Percentiles rank a stretch among this genome's conserved stretches.
These are phyloP conservation scores for Micronycteris hirsuta DNA, from an alignment of 2,113 vertebrate species.

Conservation along the genomic window DNA sequence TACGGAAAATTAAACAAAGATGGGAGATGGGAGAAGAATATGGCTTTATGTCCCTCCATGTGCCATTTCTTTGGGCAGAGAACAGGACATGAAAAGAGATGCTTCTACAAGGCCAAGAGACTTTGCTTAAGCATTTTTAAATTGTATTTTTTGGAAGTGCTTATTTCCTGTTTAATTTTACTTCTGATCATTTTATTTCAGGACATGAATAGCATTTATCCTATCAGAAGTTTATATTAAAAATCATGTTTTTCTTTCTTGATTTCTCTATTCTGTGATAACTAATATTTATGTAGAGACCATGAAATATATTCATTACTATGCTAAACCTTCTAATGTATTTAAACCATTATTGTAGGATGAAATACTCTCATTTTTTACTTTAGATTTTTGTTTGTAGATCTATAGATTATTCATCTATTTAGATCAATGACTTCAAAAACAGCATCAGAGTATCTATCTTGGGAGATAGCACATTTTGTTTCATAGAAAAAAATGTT, in stretches of 20 bases:
- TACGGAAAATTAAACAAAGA: background rate
- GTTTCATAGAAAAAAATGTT: background rate
- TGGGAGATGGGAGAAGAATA: background rate
- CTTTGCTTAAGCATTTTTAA: background rate
- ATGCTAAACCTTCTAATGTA: background rate
- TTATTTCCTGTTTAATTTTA: background rate
- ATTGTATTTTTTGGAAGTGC: background rate
- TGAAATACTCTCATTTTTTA: background rate
- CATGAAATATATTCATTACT: background rate
- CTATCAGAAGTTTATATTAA: background rate
- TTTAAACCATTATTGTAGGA: constrained; percentile 16
- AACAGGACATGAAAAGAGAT: background rate
- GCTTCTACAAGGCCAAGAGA: background rate
- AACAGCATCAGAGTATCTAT: constrained; percentile 47
- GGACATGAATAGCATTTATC: background rate
- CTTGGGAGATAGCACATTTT: background rate
- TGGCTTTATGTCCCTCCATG: fast-evolving
- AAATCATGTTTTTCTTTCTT: background rate
- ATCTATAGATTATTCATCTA: constrained; percentile 12
- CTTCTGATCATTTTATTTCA: constrained; percentile 29
- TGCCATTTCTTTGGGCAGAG: background rate
- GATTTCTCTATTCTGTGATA: background rate
- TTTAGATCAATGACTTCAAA: constrained; percentile 48
- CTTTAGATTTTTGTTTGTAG: background rate
- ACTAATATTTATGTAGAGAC: background rate